Evolutionary conservation across 2,797 vertebrate species (phyloP).

Genomic region (Chloroceryle amazona): DNA sequence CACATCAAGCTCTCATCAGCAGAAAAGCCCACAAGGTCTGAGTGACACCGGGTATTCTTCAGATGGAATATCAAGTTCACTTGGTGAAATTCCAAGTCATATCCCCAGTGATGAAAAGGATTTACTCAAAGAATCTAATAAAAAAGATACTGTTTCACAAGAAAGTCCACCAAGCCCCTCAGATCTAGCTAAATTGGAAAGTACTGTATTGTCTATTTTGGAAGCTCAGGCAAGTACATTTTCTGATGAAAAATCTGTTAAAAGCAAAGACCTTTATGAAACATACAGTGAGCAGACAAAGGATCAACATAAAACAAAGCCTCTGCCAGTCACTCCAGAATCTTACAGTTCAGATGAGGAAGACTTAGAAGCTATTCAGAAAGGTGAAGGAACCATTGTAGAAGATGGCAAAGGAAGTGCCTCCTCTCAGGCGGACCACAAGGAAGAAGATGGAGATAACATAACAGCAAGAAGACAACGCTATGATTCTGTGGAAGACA

Average conservation of each 20-base stretch:
- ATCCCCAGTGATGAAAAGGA: conserved; percentile 86
- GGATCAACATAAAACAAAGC: conserved; percentile 83
- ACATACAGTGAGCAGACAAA: conserved; percentile 73
- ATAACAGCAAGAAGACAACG: conserved; percentile 69
- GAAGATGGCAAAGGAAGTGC: conserved; percentile 68
- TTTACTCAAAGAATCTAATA: conserved; percentile 81
- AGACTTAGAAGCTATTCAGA: conserved; percentile 76
- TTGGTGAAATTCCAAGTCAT: conserved; percentile 87
- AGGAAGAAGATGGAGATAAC: conserved; percentile 66
- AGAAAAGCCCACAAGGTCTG: conserved; percentile 87
- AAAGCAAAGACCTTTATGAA: conserved; percentile 72
- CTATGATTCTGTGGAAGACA: conserved; percentile 89
- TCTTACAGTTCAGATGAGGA: conserved; percentile 89
- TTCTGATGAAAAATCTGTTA: conserved; percentile 74
- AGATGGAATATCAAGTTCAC: conserved; percentile 87
- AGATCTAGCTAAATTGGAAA: conserved; percentile 93
- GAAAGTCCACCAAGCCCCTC: conserved; percentile 91
- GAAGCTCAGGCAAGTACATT: conserved; percentile 87
- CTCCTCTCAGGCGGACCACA: conserved; percentile 44
- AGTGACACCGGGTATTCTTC: conserved; percentile 89
- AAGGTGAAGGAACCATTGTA: conserved; percentile 67
- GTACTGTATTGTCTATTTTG: conserved; percentile 89
- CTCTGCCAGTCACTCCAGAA: conserved; percentile 83
- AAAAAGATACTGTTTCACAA: conserved; percentile 82
- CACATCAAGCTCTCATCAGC: conserved; percentile 84